Base-by-base conservation (phyloP, 2,797 vertebrate species). In the Dipus sagitta region DNA sequence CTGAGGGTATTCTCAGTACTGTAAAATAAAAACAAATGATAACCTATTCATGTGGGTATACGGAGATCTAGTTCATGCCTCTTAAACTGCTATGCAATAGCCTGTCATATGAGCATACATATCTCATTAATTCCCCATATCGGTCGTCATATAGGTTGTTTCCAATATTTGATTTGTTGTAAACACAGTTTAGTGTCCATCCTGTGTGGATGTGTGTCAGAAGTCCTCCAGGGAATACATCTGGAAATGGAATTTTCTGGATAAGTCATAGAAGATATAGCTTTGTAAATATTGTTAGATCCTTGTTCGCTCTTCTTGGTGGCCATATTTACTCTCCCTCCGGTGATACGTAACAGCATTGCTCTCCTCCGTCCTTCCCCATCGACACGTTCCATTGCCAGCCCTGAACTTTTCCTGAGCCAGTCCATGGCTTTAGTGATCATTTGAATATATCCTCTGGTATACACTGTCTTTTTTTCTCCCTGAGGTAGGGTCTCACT, bases 171-270 rank as follows among this genome's bases (percentile, higher is more conserved):
- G 89, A 62, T n/a, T 70, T 11, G 38, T 77, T 77, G 75, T 67
- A 83, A 62, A 30, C 13, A 72, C 8, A 15, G 18, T 42, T 0
- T 28, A 58, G 20, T 76, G 23, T 34, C 30, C 18, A 81, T 6
- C 15, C 14, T 17, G 0, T 0, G 17, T 32, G 32, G 65, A 58
- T 11, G 24, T 42, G 23, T 52, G 67, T 23, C 74, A 85, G 42
- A 58, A 77, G 81, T 85, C 70, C 64, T 86, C 77, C 34, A 72
- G 72, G 38, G 52, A 81, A 75, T 24, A 76, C 38, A 38, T 17
- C 30, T 79, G 84, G 84, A 86, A 88, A 86, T 34, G 42, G 60
- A 76, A 86, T 86, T 70, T 83, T 92, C 54, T 77, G 3, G 82
- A 26, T 86, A 79, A 68, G 32, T 75, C 80, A 30, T 42, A 86